phyloP scores from a whole-genome alignment of 2,113 vertebrate genomes.

The Erinaceus europaeus region DNA sequence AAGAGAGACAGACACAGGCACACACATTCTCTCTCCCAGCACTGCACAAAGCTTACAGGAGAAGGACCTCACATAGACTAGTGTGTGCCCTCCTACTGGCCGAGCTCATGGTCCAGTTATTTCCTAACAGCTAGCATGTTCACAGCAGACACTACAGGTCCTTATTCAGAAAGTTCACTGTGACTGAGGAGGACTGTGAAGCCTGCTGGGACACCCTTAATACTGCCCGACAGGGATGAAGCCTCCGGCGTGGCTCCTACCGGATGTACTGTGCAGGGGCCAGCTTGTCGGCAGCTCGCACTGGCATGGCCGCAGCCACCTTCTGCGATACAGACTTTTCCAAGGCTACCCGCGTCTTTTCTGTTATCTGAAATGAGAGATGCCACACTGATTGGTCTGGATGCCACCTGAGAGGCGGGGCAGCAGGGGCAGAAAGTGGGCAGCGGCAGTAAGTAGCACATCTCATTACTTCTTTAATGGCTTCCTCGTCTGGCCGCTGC shows the following conservation, averaged over 20 bases:
- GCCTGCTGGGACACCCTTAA: background rate
- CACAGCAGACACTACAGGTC: slow-evolving; percentile 13
- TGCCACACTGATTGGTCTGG: background rate
- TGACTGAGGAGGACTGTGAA: slow-evolving; percentile 11
- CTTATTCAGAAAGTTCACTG: background rate
- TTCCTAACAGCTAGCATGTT: no score
- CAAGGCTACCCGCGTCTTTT: slow-evolving; percentile 94
- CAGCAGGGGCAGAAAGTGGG: no score
- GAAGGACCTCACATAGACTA: no score
- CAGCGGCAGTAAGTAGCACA: no score
- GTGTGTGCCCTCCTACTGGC: no score
- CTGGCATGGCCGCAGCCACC: slow-evolving; percentile 99
- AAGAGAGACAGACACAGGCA: no score
- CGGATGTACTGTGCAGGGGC: slow-evolving; percentile 98
- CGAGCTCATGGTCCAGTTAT: no score
- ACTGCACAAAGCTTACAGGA: no score
- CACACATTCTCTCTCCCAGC: no score
- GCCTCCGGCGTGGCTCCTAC: slow-evolving; percentile 75
- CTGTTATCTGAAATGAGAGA: slow-evolving; percentile 89
- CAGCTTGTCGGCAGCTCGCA: slow-evolving; percentile 96
- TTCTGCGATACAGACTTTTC: slow-evolving; percentile 97
- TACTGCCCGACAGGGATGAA: background rate
- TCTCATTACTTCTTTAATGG: slow-evolving; percentile 91
- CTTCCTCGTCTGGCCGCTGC: slow-evolving; percentile 94
- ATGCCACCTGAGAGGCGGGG: slow-evolving; percentile 32